These are phyloP conservation scores for Drosophila parabipectinata DNA, from an alignment of 1,140 invertebrate genomes.

Conservation along the genomic window DNA sequence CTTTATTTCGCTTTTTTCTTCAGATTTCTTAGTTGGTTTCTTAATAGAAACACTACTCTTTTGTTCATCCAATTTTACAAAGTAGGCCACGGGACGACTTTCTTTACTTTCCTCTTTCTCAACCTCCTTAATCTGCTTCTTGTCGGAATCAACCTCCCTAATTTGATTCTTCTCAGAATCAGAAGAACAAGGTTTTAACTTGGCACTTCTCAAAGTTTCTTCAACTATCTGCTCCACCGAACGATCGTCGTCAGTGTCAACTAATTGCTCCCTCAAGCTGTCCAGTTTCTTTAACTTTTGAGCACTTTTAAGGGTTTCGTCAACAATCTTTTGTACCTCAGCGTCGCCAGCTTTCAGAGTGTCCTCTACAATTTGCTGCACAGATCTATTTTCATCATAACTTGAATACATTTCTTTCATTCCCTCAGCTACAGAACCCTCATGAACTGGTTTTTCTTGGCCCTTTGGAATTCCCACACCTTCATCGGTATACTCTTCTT, in stretches of 20 bases:
- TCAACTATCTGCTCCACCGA: constrained; percentile 64
- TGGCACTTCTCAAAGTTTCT: constrained; percentile 58
- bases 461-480: background rate
- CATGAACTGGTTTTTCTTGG: constrained; percentile 1
- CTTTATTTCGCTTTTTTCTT: constrained; percentile 27
- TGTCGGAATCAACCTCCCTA: background rate
- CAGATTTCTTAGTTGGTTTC: constrained; percentile 14
- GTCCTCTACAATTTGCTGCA: constrained; percentile 72
- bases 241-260: constrained; percentile 24
- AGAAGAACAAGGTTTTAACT: background rate
- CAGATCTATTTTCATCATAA: constrained; percentile 48
- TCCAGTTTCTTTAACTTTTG: constrained; percentile 25
- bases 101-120: constrained; percentile 32
- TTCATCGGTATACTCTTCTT: constrained; percentile 5
- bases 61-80: constrained; percentile 65
- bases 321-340: constrained; percentile 65
- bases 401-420: background rate
- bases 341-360: constrained; percentile 67
- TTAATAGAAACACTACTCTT: constrained; percentile 6
- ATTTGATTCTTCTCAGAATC: background rate
- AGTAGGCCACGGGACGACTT: constrained; percentile 66
- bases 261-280: background rate
- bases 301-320: constrained; percentile 54
- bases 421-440: background rate
- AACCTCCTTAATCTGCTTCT: background rate